Base-by-base conservation (phyloP, 37 sponge, comb jelly and placozoan species). In the Chondrosia reniformis region DNA sequence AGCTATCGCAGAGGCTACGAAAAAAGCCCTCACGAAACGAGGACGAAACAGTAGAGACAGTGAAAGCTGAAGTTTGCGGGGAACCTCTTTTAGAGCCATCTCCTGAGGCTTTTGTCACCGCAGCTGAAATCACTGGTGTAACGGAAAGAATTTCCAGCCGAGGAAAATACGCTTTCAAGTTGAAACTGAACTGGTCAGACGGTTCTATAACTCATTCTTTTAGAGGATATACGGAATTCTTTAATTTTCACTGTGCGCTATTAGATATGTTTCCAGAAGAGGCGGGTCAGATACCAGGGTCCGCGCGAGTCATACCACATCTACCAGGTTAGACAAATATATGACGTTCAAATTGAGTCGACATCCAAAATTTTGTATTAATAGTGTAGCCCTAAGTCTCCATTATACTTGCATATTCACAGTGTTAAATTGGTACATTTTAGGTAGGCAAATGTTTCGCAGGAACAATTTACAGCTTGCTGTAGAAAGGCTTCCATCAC, bases 181-280 rank as follows among this genome's bases (percentile, higher is more conserved):
- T 94, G 22, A 45, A 82, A 0, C 37, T 94, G 17, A 52, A 62
- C 15, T 94, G 92, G 88, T 87, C 91, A 0, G 86, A 90, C 43
- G 85, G 80, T 36, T 40, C 62, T 24, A 36, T 44, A 8, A 63
- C 91, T 0, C 77, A 77, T 30, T 77, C 64, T 9, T 87, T 71
- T 52, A 67, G 91, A 43, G 71, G 88, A 59, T 94, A 94, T 55
- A 59, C 76, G 24, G 91, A 94, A 3, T 88, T 94, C 55, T 94
- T 94, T 63, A 72, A 90, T 52, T 87, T 87, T 78, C 95, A 94
- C 33, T 94, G 95, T 57, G 55, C 67, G 3, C 81, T 94, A 36
- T 69, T 94, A 38, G 74, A 55, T 78, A 31, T 42, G 41, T 94
- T 90, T 79, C 95, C 92, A 5, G 78, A 85, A 63, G 95, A 94